A percentile compares a stretch with the other conserved stretches of the same genome.
phyloP scores from a whole-genome alignment of 2,113 vertebrate genomes.

The Synodontis membranacea region DNA sequence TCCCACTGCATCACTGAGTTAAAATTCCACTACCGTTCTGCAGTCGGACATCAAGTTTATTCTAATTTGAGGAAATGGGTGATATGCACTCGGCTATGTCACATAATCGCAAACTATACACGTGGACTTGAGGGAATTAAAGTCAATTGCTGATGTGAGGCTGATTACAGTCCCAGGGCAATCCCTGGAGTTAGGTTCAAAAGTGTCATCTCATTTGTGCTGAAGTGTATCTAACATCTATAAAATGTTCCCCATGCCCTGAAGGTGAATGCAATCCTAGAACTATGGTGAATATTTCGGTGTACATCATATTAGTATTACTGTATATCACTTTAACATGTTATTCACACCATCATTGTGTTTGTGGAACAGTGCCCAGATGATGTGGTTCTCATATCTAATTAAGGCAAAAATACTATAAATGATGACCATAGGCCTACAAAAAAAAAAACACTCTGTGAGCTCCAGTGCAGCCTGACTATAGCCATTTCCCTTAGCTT shows the following conservation, averaged over 20 bases:
- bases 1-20: background rate
- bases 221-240: conserved; percentile 8
- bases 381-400: conserved; percentile 8
- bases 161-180: background rate
- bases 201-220: conserved; percentile 13
- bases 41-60: conserved; percentile 15
- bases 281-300: conserved; percentile 8
- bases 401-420: conserved; percentile 29
- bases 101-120: conserved; percentile 32
- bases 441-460: background rate
- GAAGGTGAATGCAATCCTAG: background rate
- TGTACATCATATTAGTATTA: background rate
- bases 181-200: background rate
- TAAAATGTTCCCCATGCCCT: background rate
- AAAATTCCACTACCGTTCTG: conserved; percentile 17
- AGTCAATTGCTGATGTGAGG: conserved; percentile 23
- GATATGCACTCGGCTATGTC: conserved; percentile 22
- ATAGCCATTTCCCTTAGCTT: background rate
- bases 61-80: conserved; percentile 16
- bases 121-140: conserved; percentile 10
- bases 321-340: background rate
- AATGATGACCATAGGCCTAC: conserved; percentile 1
- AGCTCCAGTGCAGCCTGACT: background rate
- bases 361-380: conserved; percentile 6
- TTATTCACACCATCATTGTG: background rate